Base-by-base conservation (phyloP, 2,113 vertebrate species). In the Xyliphius kryptos region DNA sequence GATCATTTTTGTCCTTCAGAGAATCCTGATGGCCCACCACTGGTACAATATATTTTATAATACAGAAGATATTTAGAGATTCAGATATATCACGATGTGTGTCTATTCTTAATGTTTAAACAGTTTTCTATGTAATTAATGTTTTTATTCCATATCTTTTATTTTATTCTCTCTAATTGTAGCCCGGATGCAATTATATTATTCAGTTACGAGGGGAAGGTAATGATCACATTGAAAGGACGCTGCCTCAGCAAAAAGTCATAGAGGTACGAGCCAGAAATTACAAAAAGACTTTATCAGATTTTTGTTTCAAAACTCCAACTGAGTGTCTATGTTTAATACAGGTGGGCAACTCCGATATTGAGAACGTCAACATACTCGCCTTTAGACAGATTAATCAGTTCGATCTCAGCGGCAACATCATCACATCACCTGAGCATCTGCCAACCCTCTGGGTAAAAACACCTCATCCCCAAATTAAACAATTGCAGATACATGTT, bases 351-450 rank as follows among this genome's bases (percentile, higher is more conserved):
- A 90, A 82, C 69, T 89, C 70, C n/a, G 96, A 99, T 85, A 89
- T 98, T 6, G 91, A 89, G 56, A 91, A 93, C 0, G 78, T 97
- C 56, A 97, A 96, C 80, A 97, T 98, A 67, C 93, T 99, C 37
- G 93, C 91, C 0, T 99, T 98, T 80, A 88, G 95, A 70, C 95
- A 97, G 82, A 99, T 97, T 71, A 97, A 93, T 82, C 94, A 95
- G 1, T 99, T 99, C 71, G 95, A 99, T 74, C 82, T 99, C 37
- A 99, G 94, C 57, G 96, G 95, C 66, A 99, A 97, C 19, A 88
- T 99, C 73, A 86, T 96, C 75, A 95, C 94, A 1, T 87, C 90
- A 37, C 86, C 93, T 0, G 96, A 99, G 61, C 89, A 94, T 67
- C 92, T 99, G 20, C 83, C 92, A 47, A 93, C 95, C 0, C 81